phyloP scores from a whole-genome alignment of 2,113 vertebrate genomes.

The Meriones unguiculatus region DNA sequence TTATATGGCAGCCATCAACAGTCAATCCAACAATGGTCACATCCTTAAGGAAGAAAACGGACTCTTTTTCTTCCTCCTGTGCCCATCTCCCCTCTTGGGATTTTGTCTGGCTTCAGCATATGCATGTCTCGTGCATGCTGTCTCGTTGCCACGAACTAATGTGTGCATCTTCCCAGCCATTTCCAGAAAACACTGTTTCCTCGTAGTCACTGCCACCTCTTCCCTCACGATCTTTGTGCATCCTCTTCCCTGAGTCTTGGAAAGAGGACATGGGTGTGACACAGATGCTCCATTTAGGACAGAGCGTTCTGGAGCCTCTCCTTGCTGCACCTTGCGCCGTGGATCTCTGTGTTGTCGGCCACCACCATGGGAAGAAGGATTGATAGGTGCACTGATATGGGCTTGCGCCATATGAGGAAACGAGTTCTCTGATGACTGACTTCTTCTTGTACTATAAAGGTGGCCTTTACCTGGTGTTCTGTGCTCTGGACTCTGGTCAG shows the following conservation, averaged over 20 bases:
- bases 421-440: slow-evolving; percentile 13
- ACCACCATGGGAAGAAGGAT: background rate
- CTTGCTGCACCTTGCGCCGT: background rate
- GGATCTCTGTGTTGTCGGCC: too few species aligned
- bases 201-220: background rate
- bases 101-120: background rate
- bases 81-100: background rate
- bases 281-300: background rate
- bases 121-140: too few species aligned
- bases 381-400: background rate
- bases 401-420: background rate
- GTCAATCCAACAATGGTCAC: background rate
- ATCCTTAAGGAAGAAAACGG: background rate
- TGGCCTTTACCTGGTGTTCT: background rate
- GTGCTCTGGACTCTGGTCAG: background rate
- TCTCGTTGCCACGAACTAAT: background rate
- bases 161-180: background rate
- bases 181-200: background rate
- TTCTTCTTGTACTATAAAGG: background rate
- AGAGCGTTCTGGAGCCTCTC: background rate
- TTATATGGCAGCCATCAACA: too few species aligned
- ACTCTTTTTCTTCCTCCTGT: background rate
- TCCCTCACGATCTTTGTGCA: background rate
- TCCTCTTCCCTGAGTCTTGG: background rate
- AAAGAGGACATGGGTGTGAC: background rate